Conservation (phyloP, 2,797 vertebrate genomes). For the Cossypha polioptera region DNA sequence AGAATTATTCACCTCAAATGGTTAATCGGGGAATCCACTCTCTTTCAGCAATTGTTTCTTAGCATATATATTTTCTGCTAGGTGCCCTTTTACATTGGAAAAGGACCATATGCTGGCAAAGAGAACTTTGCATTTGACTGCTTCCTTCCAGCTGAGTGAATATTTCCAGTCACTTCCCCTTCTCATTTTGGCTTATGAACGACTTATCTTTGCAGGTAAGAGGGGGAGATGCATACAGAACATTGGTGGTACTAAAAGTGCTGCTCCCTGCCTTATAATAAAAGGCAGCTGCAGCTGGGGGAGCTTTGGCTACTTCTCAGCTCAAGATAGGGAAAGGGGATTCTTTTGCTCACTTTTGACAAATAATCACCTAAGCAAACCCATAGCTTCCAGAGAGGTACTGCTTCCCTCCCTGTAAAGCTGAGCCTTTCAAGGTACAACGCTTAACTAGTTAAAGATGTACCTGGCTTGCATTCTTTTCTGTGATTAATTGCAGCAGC, state of each 20-base stretch:
- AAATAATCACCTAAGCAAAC: background rate
- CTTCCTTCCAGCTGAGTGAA: background rate
- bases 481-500: background rate
- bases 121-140: background rate
- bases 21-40: background rate
- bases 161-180: background rate
- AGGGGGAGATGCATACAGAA: accelerated
- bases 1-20: background rate
- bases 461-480: background rate
- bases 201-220: background rate
- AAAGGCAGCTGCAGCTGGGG: background rate
- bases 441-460: background rate
- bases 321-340: background rate
- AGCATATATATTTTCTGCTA: background rate
- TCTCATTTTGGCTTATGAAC: background rate
- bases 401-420: background rate
- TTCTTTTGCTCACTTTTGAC: background rate
- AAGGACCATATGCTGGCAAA: background rate
- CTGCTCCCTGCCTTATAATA: background rate
- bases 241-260: background rate
- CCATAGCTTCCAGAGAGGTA: background rate
- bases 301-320: background rate
- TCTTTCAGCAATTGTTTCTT: background rate
- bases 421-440: background rate
- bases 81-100: background rate